phyloP scores from a whole-genome alignment of 2,113 vertebrate species.

The Tyto alba region DNA sequence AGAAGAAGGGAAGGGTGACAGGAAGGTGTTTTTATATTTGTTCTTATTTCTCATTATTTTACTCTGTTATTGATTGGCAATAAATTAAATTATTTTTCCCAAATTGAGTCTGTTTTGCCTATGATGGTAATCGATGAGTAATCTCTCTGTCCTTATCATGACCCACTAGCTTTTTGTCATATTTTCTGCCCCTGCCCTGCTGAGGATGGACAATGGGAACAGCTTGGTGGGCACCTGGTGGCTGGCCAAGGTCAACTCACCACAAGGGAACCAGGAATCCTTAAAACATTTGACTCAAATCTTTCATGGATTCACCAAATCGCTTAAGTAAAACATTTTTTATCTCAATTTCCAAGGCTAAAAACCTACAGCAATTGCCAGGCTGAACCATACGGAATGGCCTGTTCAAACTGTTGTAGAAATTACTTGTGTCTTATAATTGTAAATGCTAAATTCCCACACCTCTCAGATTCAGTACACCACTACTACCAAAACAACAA shows the following conservation, averaged over 20 bases:
- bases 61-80: background rate
- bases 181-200: background rate
- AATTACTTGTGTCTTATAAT: background rate
- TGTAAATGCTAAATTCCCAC: background rate
- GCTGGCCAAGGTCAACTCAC: background rate
- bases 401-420: background rate
- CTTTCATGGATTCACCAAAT: background rate
- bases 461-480: background rate
- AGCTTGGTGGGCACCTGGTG: background rate
- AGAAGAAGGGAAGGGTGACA: background rate
- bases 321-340: background rate
- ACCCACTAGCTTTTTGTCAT: background rate
- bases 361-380: background rate
- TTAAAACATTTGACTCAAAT: background rate
- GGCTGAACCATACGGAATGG: background rate
- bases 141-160: background rate
- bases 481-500: background rate
- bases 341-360: background rate
- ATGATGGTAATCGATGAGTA: background rate
- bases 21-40: background rate
- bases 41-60: background rate
- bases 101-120: background rate
- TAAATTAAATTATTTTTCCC: background rate
- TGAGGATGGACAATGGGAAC: background rate
- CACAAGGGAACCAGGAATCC: background rate